A percentile compares a stretch with the other conserved stretches of the same genome.
Conservation (phyloP, 2,888 invertebrate genomes). For the Spilarctia lutea region DNA sequence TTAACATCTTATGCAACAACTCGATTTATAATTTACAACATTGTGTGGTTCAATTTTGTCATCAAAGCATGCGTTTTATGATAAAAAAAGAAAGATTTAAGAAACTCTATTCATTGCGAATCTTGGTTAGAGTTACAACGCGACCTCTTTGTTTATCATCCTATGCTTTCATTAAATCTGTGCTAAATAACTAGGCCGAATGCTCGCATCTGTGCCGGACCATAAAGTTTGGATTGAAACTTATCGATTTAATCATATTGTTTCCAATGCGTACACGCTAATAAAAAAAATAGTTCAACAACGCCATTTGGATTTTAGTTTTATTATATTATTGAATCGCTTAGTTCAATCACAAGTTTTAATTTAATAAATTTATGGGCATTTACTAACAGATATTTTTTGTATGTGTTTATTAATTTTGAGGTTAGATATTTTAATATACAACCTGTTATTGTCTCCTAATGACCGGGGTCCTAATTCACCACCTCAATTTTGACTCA, state of each 20-base stretch:
- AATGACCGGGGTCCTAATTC: too few species aligned
- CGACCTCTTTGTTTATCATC: constrained; percentile 45
- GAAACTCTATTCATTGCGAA: constrained; percentile 27
- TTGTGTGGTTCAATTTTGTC: background rate
- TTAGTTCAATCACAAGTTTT: background rate
- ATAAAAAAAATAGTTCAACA: background rate
- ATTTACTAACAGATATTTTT: background rate
- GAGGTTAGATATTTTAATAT: too few species aligned
- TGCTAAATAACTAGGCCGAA: constrained; percentile 22
- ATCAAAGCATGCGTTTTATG: background rate
- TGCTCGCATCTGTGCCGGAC: constrained; percentile 8
- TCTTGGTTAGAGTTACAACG: constrained; percentile 32
- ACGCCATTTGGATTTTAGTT: background rate
- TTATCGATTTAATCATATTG: constrained; percentile 3
- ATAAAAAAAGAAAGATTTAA: constrained; percentile 31
- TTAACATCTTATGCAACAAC: too few species aligned
- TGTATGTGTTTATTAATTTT: background rate
- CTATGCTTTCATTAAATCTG: constrained; percentile 31
- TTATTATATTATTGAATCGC: background rate
- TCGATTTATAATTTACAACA: background rate
- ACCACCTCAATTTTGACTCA: too few species aligned
- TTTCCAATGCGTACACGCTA: background rate
- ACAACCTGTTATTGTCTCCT: too few species aligned
- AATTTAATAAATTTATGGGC: background rate
- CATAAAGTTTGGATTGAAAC: constrained; percentile 15